Conservation (phyloP, 1,140 invertebrate species). For the Hetaerina americana region DNA sequence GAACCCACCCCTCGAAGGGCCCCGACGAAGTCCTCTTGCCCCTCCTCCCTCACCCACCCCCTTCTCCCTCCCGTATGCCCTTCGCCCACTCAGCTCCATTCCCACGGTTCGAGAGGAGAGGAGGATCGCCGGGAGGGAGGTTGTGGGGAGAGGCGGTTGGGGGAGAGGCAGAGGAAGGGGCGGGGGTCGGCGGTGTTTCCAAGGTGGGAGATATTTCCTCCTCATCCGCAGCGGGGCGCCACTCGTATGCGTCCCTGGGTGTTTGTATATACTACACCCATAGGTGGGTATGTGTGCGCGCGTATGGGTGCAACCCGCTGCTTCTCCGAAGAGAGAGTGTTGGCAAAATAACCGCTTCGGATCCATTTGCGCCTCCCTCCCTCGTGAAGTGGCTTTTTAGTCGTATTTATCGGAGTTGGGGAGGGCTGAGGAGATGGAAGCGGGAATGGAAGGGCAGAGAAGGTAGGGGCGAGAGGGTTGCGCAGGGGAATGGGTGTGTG, state of each 20-base stretch:
- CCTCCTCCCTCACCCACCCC: background rate
- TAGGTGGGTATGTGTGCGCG: background rate
- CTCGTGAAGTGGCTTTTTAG: background rate
- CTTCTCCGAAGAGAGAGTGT: background rate
- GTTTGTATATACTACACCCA: background rate
- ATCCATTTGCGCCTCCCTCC: background rate
- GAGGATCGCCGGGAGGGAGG: background rate
- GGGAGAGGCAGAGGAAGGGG: background rate
- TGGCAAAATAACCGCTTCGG: background rate
- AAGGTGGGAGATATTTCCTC: too few relatives aligned
- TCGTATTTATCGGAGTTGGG: too few relatives aligned
- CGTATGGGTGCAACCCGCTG: too few relatives aligned
- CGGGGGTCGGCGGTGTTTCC: too few relatives aligned
- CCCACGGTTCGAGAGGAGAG: background rate
- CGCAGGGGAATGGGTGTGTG: too few relatives aligned
- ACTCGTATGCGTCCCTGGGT: background rate
- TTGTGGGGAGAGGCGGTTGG: background rate
- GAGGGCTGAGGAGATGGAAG: too few relatives aligned
- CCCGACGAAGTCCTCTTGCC: too few relatives aligned
- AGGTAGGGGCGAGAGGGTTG: too few relatives aligned
- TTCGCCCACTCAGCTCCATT: background rate
- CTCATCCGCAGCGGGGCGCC: too few relatives aligned
- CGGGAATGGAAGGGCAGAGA: too few relatives aligned
- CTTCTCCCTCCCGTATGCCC: background rate
- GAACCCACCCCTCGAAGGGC: too few relatives aligned